Evolutionary conservation across 2,888 invertebrate genomes (phyloP), one percentile per base, ranked within the genome.

Genomic region (Ochlodes sylvanus): DNA sequence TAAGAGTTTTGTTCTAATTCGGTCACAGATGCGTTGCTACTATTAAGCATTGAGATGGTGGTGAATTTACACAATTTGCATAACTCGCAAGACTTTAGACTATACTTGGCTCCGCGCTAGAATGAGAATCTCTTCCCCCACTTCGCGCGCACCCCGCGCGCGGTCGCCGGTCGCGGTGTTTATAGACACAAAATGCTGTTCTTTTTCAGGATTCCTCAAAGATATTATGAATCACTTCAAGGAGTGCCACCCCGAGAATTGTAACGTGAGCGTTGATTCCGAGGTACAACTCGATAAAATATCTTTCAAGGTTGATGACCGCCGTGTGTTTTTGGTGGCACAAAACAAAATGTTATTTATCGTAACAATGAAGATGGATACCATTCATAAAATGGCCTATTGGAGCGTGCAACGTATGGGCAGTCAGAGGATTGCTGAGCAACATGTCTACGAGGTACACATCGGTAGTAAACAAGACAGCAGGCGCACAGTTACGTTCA

Each of bases 331-430:
- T 71, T 74, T 92, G 38, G 71, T 83, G 9, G 66, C 82, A 7
- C 87, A 87, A 71, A 85, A 80, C 44, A 89, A 88, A 69, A 72
- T 86, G 69, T 78, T 88, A 60, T 92, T 90, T 71, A 83, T 89
- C 47, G 72, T 92, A 12, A 90, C 90, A 15, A 71, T 90, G 72
- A 90, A 89, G 73, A 80, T 90, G 14, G 89, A 90, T n/a, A 87
- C 87, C 14, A 72, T 84, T 57, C 86, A 88, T 72, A 88, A 91
- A 64, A 83, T 88, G 84, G 86, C 82, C 4, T 92, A 85, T 72
- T 92, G 89, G 89, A 71, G 83, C 17, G 72, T 92, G 27, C 92
- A 92, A 72, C 87, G 83, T 58, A 88, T 92, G 44, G 92, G 92
- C 21, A 82, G 84, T 52, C 88, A 87, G 74, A 82, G 80, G 69